Conservation (phyloP, 2,888 invertebrate genomes). For the Acrocera orbiculus region DNA sequence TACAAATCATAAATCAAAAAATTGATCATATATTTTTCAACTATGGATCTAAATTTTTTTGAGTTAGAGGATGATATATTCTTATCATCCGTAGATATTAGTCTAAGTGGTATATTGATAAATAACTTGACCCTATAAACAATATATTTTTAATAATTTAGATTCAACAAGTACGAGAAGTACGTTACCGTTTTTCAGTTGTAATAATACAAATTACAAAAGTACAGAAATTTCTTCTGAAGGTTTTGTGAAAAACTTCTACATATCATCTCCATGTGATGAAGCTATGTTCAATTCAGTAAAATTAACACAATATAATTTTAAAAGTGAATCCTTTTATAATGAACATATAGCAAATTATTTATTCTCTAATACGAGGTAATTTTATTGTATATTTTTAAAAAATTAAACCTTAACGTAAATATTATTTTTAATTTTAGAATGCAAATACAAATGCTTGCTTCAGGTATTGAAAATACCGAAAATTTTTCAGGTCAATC, state of each 20-base stretch:
- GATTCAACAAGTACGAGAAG: slow-evolving; percentile 9
- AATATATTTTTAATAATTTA: neutral
- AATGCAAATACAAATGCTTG: slow-evolving; percentile 22
- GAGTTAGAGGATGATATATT: slow-evolving; percentile 27
- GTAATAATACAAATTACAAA: slow-evolving; percentile 20
- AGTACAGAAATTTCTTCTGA: slow-evolving; percentile 18
- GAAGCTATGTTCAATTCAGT: slow-evolving; percentile 13
- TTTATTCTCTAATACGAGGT: neutral
- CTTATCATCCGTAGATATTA: slow-evolving; percentile 18
- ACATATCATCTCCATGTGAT: slow-evolving; percentile 10
- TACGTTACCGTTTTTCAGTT: slow-evolving; percentile 22
- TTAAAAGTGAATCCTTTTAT: slow-evolving; percentile 10
- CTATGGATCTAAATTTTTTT: slow-evolving; percentile 31
- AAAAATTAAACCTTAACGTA: too few species aligned
- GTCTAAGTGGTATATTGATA: slow-evolving; percentile 18
- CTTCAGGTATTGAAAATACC: slow-evolving; percentile 15
- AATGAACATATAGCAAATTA: neutral
- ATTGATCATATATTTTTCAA: neutral
- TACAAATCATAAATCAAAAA: neutral
- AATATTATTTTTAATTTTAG: slow-evolving; percentile 13
- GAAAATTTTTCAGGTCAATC: slow-evolving; percentile 10
- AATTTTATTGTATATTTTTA: too few species aligned
- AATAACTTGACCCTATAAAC: neutral
- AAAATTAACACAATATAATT: slow-evolving; percentile 16
- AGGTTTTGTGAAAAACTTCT: slow-evolving; percentile 21